A percentile compares a stretch with the other conserved stretches of the same genome.
Conservation (phyloP, 2,113 vertebrate species). For the Halichoerus grypus region DNA sequence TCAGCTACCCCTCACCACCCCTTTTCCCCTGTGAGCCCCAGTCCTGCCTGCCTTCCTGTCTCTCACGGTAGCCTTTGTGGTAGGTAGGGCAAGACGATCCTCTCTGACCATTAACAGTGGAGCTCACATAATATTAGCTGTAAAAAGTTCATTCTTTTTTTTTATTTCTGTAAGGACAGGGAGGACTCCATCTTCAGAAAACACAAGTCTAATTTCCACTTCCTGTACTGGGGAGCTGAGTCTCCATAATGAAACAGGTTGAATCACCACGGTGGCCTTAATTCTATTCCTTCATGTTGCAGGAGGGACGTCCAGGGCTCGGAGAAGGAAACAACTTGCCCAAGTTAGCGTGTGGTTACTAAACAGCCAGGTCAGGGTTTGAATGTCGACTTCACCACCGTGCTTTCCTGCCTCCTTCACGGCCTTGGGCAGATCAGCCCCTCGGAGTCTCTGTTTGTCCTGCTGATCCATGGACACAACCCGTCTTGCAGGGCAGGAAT, state of each 20-base stretch:
- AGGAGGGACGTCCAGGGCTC: not conserved
- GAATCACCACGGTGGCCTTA: not conserved
- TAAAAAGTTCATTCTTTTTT: not conserved
- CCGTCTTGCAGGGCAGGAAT: not conserved
- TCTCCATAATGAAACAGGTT: not conserved
- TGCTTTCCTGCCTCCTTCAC: not conserved
- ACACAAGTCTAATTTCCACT: not conserved
- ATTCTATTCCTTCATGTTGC: not conserved
- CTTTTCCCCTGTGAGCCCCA: fast-evolving
- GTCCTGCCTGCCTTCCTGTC: too few species aligned
- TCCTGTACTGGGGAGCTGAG: not conserved
- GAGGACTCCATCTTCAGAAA: not conserved
- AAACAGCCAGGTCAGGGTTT: not conserved
- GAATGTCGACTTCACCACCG: not conserved
- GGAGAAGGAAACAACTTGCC: not conserved
- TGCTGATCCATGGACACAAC: not conserved
- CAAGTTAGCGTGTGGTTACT: not conserved
- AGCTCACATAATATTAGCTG: not conserved
- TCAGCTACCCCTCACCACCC: too few species aligned
- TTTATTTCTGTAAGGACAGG: not conserved
- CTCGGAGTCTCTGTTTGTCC: not conserved
- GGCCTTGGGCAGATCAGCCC: not conserved
- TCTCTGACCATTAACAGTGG: not conserved
- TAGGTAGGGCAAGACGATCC: not conserved
- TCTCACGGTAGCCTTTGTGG: too few species aligned